Percentiles rank a stretch among this genome's conserved stretches.
These are phyloP conservation scores for Stigmatopora nigra DNA, from an alignment of 2,113 vertebrate species.

Conservation along the genomic window DNA sequence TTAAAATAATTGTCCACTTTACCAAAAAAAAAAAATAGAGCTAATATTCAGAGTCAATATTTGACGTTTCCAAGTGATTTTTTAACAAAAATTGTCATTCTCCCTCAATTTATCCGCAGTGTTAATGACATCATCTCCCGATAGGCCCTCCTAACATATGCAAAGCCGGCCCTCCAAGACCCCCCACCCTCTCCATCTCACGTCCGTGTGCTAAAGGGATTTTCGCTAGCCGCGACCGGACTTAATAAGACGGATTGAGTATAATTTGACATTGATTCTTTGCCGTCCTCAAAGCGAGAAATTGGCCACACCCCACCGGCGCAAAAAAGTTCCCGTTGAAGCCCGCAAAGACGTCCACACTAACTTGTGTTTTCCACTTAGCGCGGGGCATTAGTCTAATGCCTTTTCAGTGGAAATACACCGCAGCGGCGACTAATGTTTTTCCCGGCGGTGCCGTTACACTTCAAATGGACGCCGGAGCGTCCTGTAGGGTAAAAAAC, in stretches of 20 bases:
- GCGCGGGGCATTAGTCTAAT: conserved; percentile 34
- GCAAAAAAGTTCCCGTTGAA: not conserved
- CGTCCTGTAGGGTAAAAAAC: not conserved
- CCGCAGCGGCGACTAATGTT: conserved; percentile 36
- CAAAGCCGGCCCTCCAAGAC: conserved; percentile 8
- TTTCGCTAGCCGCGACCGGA: conserved; percentile 29
- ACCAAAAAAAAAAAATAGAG: too few species aligned
- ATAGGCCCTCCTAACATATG: too few species aligned
- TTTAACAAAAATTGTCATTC: too few species aligned
- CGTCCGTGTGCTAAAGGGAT: conserved; percentile 25
- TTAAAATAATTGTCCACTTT: too few species aligned
- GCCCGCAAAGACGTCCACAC: conserved; percentile 9
- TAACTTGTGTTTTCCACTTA: conserved; percentile 30
- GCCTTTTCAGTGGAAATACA: conserved; percentile 33
- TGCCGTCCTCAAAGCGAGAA: not conserved
- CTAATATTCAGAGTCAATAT: too few species aligned
- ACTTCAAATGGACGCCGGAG: not conserved
- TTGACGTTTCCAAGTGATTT: too few species aligned
- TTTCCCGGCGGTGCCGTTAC: not conserved
- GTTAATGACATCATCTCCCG: conserved; percentile 34
- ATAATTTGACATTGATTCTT: conserved; percentile 36
- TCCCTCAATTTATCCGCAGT: conserved; percentile 13
- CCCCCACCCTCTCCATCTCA: too few species aligned
- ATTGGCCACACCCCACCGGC: not conserved
- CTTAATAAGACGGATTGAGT: conserved; percentile 53